A percentile compares a stretch with the other conserved stretches of the same genome.
Conservation (phyloP, 2,797 vertebrate species). For the Pangasius mekongensis region DNA sequence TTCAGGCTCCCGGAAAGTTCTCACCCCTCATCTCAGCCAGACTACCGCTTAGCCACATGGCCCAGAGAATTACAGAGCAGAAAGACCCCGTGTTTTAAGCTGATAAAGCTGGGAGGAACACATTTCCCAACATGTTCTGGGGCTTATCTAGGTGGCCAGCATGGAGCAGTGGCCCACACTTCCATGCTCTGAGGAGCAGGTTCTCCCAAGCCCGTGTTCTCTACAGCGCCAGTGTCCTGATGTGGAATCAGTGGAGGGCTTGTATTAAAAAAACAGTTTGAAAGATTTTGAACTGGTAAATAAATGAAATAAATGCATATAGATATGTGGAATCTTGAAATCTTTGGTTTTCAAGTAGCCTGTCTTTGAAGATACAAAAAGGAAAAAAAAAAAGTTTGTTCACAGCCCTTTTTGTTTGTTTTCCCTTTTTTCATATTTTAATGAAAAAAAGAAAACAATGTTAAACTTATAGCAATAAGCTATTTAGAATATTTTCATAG, state of each 20-base stretch:
- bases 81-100: conserved; percentile 65
- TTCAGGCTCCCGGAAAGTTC: conserved; percentile 50
- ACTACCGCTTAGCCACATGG: conserved; percentile 65
- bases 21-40: conserved; percentile 56
- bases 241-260: conserved; percentile 4
- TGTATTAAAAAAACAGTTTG: conserved; percentile 32
- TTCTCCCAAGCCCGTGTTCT: conserved; percentile 39
- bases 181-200: conserved; percentile 57
- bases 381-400: background rate
- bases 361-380: background rate
- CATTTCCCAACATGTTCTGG: conserved; percentile 65
- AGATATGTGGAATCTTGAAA: background rate
- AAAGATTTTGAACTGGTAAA: background rate
- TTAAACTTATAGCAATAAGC: background rate
- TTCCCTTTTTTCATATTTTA: background rate
- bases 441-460: background rate
- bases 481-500: background rate
- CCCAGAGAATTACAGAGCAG: conserved; percentile 64
- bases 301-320: background rate
- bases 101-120: conserved; percentile 69
- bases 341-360: conserved; percentile 1
- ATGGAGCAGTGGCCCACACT: conserved; percentile 60
- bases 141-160: conserved; percentile 65
- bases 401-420: background rate
- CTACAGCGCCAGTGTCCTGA: conserved; percentile 20